A percentile compares a stretch with the other conserved stretches of the same genome.
These are phyloP conservation scores for Anguilla japonica DNA, from an alignment of 2,113 vertebrate genomes.

Conservation along the genomic window DNA sequence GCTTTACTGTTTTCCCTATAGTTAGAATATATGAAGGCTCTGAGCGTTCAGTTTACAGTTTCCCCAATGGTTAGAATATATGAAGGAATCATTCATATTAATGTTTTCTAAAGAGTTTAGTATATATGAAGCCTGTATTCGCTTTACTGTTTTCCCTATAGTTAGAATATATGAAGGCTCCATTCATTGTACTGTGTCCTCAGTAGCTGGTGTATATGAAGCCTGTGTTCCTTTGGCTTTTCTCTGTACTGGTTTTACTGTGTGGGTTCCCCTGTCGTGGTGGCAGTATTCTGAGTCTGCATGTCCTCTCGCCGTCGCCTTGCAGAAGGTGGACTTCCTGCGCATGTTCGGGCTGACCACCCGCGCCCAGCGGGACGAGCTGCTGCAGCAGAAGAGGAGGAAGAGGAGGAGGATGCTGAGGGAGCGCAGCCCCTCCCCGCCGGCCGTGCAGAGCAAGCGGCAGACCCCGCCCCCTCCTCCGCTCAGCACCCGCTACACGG, in stretches of 20 bases:
- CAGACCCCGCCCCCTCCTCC: conserved; percentile 73
- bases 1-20: conserved; percentile 17
- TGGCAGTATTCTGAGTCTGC: neutral
- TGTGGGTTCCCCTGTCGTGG: no score
- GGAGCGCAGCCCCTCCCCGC: conserved; percentile 89
- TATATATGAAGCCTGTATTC: neutral
- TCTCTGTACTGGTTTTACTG: no score
- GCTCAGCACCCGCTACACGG: conserved; percentile 89
- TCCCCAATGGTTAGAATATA: no score
- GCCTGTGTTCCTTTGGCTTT: no score
- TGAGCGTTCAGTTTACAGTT: no score
- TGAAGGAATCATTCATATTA: no score
- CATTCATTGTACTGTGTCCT: no score
- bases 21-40: neutral
- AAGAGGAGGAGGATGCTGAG: conserved; percentile 92
- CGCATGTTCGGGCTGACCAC: conserved; percentile 89
- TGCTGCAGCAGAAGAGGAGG: conserved; percentile 87
- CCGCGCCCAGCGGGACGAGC: conserved; percentile 81
- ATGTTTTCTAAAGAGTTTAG: no score
- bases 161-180: neutral
- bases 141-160: conserved; percentile 17
- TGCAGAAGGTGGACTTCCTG: conserved; percentile 93
- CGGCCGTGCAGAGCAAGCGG: conserved; percentile 78
- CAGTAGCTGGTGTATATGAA: no score
- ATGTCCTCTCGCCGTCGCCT: neutral